Evolutionary conservation across 2,113 vertebrate genomes (phyloP), one percentile per base, ranked within the genome.

Genomic region (Macquaria ambigua): DNA sequence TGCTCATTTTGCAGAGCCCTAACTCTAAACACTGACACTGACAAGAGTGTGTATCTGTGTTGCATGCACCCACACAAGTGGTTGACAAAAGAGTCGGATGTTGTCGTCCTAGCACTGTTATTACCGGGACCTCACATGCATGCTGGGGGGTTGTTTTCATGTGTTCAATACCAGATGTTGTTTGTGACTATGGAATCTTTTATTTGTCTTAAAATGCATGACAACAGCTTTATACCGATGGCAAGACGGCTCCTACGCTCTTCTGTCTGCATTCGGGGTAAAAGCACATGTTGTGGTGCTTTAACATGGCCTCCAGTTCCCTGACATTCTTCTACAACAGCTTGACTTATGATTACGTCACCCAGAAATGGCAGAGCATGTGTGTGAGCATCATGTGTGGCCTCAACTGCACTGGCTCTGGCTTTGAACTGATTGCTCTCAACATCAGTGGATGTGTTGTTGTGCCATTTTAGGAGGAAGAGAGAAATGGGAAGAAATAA

Each of bases 141-240:
- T 8, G 61, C 71, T 66, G 59, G 23, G 43, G 71, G 62, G 71
- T 69, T 67, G 77, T 79, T 76, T 53, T 85, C 41, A 41, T 74
- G 62, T 56, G 55, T 84, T 50, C 41, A 8, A 0, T 31, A 21
- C 52, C 81, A 80, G 80, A 87, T 84, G 88, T 81, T 83, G 62
- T 81, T 83, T 73, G 67, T 28, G 58, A 79, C 74, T 25, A 14
- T 25, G 6, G 74, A 66, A 20, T 0, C 4, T 46, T 82, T 85
- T 31, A 66, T 84, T 71, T 50, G 79, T 41, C 69, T 75, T 41
- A 31, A 71, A 34, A 56, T 20, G 28, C n/a, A 25, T 11, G 34
- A 41, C 37, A 61, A 31, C 15, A 31, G 59, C 59, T 55, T 25
- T 18, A 18, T 50, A 77, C 6, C 14, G n/a, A 61, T 3, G 37